Percentiles rank a stretch among this genome's conserved stretches.
These are phyloP conservation scores for Aselliscus stoliczkanus DNA, from an alignment of 2,797 vertebrate genomes.

Conservation along the genomic window DNA sequence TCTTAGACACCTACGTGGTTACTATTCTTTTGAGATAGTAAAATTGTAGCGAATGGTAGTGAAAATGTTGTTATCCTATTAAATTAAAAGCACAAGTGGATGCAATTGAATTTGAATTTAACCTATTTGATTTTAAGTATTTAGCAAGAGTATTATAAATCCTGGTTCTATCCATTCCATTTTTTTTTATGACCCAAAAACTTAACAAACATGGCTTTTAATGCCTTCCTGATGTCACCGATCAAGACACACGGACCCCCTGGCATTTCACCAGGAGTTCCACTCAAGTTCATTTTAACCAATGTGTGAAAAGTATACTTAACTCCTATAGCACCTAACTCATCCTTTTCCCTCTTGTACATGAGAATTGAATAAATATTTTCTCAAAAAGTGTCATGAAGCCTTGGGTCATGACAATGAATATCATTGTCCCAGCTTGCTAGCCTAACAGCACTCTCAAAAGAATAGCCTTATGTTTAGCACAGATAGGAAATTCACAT, in stretches of 20 bases:
- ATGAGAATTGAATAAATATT: background rate
- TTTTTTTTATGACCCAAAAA: background rate
- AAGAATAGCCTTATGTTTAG: background rate
- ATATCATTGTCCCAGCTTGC: too few relatives aligned
- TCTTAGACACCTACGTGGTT: background rate
- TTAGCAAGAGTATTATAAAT: background rate
- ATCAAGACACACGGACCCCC: background rate
- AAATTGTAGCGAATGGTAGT: background rate
- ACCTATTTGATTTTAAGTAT: background rate
- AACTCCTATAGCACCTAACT: background rate
- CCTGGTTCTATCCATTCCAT: background rate
- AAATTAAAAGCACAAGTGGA: background rate
- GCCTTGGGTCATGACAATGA: background rate
- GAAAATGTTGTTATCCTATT: background rate
- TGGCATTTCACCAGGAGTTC: background rate
- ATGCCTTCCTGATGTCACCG: background rate
- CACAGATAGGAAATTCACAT: background rate
- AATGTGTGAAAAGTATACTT: background rate
- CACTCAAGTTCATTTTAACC: background rate
- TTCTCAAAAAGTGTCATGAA: background rate
- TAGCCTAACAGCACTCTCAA: background rate
- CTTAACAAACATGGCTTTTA: background rate
- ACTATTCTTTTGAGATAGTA: background rate
- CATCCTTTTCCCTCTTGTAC: background rate
- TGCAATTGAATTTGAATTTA: background rate